A percentile compares a stretch with the other conserved stretches of the same genome.
These are phyloP conservation scores for Choristoneura rosaceana DNA, from an alignment of 2,888 invertebrate species.

Conservation along the genomic window DNA sequence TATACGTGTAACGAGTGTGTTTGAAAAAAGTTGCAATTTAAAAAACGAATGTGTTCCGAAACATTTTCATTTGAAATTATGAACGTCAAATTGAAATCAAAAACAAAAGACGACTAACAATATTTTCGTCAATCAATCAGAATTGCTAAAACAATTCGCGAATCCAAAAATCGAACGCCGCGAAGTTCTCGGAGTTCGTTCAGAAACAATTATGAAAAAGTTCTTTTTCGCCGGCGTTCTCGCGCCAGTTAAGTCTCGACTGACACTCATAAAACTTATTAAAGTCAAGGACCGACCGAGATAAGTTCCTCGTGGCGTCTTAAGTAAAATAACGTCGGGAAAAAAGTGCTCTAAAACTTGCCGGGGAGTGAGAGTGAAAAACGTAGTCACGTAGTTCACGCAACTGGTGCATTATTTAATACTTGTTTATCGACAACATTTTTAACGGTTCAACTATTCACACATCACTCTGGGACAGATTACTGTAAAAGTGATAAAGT, in stretches of 20 bases:
- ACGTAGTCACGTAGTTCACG: constrained; percentile 49
- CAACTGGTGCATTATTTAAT: constrained; percentile 61
- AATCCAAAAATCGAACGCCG: constrained; percentile 73
- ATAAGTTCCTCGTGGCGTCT: constrained; percentile 82
- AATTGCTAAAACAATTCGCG: constrained; percentile 45
- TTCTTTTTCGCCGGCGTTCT: constrained; percentile 79
- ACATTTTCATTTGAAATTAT: constrained; percentile 14
- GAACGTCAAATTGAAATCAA: constrained; percentile 26
- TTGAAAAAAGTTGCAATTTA: background rate
- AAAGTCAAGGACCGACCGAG: constrained; percentile 85
- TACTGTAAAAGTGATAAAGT: constrained; percentile 3
- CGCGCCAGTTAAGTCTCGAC: constrained; percentile 82
- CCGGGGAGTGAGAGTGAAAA: constrained; percentile 77
- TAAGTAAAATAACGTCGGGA: constrained; percentile 83
- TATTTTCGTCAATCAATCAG: constrained; percentile 67
- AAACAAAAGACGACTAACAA: constrained; percentile 52
- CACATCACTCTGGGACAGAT: constrained; percentile 20
- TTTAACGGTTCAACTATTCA: constrained; percentile 39
- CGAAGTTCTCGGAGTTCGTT: constrained; percentile 69
- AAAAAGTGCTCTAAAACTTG: constrained; percentile 78
- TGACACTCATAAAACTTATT: constrained; percentile 86
- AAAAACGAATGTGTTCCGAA: background rate
- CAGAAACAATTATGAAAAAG: constrained; percentile 84
- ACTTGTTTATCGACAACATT: constrained; percentile 48
- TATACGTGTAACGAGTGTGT: constrained; percentile 14